Conservation (phyloP, 2,888 invertebrate species). For the Noctua fimbriata region DNA sequence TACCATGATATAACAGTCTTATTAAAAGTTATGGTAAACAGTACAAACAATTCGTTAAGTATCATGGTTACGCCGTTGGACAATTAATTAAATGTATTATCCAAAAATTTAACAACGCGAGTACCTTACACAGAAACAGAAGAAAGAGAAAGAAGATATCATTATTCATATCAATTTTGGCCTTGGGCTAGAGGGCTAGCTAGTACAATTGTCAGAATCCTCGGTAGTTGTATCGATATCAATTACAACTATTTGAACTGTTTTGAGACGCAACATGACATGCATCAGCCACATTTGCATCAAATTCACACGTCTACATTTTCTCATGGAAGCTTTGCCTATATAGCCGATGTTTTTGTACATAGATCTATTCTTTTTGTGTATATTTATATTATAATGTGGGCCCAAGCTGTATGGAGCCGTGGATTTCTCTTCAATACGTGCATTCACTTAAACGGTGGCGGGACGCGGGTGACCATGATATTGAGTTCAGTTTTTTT, state of each 20-base stretch:
- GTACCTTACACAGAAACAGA: not conserved
- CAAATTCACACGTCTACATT: conserved; percentile 29
- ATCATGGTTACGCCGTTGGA: not conserved
- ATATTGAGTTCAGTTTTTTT: not conserved
- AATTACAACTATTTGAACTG: not conserved
- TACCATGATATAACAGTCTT: not conserved
- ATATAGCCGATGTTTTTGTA: conserved; percentile 19
- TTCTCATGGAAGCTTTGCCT: conserved; percentile 23
- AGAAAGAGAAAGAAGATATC: not conserved
- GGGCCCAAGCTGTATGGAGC: conserved; percentile 57
- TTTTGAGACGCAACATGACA: not conserved
- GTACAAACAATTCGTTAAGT: not conserved
- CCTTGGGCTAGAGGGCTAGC: not conserved
- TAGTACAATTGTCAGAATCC: not conserved
- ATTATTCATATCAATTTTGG: not conserved
- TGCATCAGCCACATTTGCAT: not conserved
- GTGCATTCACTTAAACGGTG: conserved; percentile 65
- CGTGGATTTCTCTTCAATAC: conserved; percentile 67
- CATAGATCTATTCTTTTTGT: conserved; percentile 52
- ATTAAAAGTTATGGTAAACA: not conserved
- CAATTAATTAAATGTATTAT: not conserved
- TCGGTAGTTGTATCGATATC: not conserved
- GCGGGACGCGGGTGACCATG: conserved; percentile 61
- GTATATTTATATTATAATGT: conserved; percentile 55
- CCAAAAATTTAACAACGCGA: not conserved